phyloP scores from a whole-genome alignment of 2,888 invertebrate species.

The Taenaris catops region DNA sequence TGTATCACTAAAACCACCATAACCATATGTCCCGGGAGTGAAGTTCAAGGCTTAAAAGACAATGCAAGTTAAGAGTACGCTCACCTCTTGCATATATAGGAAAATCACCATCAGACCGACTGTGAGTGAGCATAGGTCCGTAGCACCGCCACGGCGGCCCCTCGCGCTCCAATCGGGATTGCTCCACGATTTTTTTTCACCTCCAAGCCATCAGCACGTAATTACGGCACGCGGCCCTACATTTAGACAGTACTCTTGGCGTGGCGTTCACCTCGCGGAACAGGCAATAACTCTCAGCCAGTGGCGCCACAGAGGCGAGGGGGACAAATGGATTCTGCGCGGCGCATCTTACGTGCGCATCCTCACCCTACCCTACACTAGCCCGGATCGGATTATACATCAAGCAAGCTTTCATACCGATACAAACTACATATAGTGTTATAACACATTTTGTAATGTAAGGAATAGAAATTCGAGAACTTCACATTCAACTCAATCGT shows the following conservation, averaged over 20 bases:
- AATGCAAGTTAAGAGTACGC: slow-evolving; percentile 25
- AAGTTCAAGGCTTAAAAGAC: slow-evolving; percentile 12
- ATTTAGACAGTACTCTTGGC: slow-evolving; percentile 30
- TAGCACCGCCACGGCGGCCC: slow-evolving; percentile 81
- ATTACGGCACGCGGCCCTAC: slow-evolving; percentile 43
- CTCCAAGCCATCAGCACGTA: slow-evolving; percentile 61
- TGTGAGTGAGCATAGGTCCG: slow-evolving; percentile 90
- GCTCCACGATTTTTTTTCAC: slow-evolving; percentile 74
- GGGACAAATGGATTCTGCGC: slow-evolving; percentile 63
- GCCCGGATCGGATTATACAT: slow-evolving; percentile 11
- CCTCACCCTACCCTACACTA: slow-evolving; percentile 44
- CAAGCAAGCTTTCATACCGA: slow-evolving; percentile 6
- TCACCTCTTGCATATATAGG: slow-evolving; percentile 90
- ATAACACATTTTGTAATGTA: too few species aligned
- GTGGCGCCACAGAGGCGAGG: slow-evolving; percentile 62
- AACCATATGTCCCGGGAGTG: too few species aligned
- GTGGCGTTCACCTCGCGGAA: slow-evolving; percentile 48
- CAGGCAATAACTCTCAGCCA: slow-evolving; percentile 55
- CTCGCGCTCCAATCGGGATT: slow-evolving; percentile 71
- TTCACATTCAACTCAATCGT: too few species aligned
- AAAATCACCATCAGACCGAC: slow-evolving; percentile 92
- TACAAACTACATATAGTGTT: slow-evolving; percentile 2
- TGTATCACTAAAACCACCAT: too few species aligned
- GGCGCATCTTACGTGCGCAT: slow-evolving; percentile 69
- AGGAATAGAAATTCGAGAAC: too few species aligned